Evolutionary conservation across 2,888 invertebrate genomes (phyloP).

Genomic region (Metalampra italica): DNA sequence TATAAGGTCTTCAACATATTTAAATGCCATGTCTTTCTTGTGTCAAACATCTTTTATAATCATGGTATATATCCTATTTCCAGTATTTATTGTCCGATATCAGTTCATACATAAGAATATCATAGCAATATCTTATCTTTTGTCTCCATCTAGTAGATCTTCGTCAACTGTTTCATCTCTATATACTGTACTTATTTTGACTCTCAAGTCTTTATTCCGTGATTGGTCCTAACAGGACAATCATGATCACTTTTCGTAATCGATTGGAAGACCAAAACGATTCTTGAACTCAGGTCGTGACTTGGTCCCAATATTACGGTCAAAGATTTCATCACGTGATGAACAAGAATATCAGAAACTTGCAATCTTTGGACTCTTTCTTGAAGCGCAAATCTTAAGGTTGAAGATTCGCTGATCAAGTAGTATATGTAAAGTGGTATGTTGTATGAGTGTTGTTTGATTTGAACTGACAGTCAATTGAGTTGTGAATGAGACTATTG

Average conservation of each 20-base stretch:
- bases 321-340: slow-evolving; percentile 10
- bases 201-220: no score
- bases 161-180: no score
- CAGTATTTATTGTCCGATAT: no score
- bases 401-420: not conserved
- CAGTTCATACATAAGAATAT: no score
- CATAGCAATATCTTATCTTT: no score
- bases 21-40: no score
- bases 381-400: not conserved
- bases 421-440: not conserved
- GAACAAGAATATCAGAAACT: not conserved
- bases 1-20: no score
- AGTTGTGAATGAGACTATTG: slow-evolving; percentile 8
- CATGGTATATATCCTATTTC: no score
- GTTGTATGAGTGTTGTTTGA: not conserved
- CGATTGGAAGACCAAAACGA: slow-evolving; percentile 8
- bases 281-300: slow-evolving; percentile 1
- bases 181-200: no score
- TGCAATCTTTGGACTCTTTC: not conserved
- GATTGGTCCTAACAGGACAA: slow-evolving; percentile 6
- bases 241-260: slow-evolving; percentile 7
- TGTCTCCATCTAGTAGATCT: no score
- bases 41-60: no score
- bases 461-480: slow-evolving; percentile 8
- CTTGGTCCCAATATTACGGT: slow-evolving; percentile 5